Evolutionary conservation across 1,140 invertebrate genomes (phyloP).

Genomic region (Caenorhabditis tropicalis): DNA sequence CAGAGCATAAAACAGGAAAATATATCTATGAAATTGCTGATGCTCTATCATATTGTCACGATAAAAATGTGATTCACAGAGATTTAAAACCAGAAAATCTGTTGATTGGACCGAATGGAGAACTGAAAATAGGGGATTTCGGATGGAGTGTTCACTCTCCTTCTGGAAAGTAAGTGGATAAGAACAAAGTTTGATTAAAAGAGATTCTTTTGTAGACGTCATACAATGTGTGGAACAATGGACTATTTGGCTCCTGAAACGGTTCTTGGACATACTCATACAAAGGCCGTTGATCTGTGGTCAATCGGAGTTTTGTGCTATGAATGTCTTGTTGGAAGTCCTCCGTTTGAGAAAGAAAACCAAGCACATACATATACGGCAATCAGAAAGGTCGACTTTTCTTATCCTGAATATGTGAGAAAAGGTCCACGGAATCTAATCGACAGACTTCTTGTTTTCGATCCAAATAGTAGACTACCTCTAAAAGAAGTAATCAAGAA

Average conservation of each 20-base stretch:
- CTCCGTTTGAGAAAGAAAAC: slow-evolving; percentile 71
- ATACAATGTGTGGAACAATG: slow-evolving; percentile 79
- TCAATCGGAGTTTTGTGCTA: slow-evolving; percentile 86
- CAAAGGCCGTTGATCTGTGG: slow-evolving; percentile 74
- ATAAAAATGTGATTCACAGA: slow-evolving; percentile 74
- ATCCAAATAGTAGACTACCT: slow-evolving; percentile 11
- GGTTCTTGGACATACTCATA: slow-evolving; percentile 80
- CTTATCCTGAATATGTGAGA: slow-evolving; percentile 31
- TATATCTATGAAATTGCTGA: slow-evolving; percentile 77
- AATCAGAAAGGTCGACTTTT: slow-evolving; percentile 79
- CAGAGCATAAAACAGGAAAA: slow-evolving; percentile 73
- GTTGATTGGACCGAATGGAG: slow-evolving; percentile 71
- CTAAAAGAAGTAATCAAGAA: slow-evolving; percentile 13
- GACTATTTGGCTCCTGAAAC: slow-evolving; percentile 94
- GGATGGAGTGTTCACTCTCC: slow-evolving; percentile 75
- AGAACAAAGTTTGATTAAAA: not conserved
- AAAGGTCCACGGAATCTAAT: slow-evolving; percentile 41
- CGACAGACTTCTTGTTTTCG: not conserved
- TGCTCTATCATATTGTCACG: slow-evolving; percentile 89
- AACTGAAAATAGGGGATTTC: slow-evolving; percentile 75
- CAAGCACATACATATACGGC: slow-evolving; percentile 79
- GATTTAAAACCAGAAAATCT: slow-evolving; percentile 71
- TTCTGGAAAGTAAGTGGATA: slow-evolving; percentile 60
- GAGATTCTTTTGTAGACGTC: slow-evolving; percentile 51
- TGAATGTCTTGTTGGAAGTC: slow-evolving; percentile 89